phyloP scores from a whole-genome alignment of 2,797 vertebrate species.

The Channallabes apus region DNA sequence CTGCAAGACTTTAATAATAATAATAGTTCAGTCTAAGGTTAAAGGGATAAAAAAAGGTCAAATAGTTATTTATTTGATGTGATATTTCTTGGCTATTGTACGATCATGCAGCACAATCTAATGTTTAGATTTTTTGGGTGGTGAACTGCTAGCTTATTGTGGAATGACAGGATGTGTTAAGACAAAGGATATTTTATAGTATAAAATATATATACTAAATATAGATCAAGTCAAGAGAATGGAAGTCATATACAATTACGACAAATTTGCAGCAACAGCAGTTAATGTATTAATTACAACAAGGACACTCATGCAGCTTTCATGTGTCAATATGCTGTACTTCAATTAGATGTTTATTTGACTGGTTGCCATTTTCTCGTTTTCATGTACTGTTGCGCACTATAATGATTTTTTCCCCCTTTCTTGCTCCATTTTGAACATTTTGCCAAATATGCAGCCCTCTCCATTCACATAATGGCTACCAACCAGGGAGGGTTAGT shows the following conservation, averaged over 20 bases:
- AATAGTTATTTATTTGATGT: background rate
- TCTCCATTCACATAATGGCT: background rate
- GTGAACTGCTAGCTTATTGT: background rate
- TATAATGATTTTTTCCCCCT: background rate
- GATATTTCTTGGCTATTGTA: background rate
- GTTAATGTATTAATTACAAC: too few species aligned
- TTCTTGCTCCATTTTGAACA: background rate
- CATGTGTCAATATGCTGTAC: background rate
- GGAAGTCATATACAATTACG: background rate
- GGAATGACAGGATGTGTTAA: background rate
- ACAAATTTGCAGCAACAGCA: background rate
- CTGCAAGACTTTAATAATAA: background rate
- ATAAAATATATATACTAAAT: too few species aligned
- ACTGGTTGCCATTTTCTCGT: background rate
- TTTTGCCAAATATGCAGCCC: background rate
- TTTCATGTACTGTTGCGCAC: too few species aligned
- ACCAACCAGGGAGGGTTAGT: background rate
- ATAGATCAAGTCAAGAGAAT: background rate
- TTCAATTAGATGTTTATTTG: background rate
- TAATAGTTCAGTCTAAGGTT: slow-evolving; percentile 2
- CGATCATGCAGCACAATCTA: background rate
- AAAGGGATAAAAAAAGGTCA: background rate
- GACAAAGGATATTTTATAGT: background rate
- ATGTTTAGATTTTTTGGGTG: background rate
- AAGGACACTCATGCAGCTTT: background rate